These are phyloP conservation scores for Hirtodrosophila alboralis DNA, from an alignment of 2,888 invertebrate genomes.

Conservation along the genomic window DNA sequence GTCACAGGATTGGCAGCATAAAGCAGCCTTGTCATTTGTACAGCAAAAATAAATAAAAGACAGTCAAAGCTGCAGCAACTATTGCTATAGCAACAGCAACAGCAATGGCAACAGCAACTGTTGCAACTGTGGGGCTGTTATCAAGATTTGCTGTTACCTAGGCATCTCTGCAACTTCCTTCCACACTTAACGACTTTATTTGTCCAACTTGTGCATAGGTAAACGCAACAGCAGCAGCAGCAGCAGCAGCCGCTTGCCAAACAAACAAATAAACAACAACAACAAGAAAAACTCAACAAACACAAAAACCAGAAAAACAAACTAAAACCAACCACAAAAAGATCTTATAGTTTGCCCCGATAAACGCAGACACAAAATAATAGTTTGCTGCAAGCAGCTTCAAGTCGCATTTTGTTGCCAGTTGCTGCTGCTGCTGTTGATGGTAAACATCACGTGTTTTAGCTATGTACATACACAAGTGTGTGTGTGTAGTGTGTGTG, in stretches of 20 bases:
- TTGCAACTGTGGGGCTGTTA: conserved; percentile 58
- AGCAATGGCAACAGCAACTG: conserved; percentile 38
- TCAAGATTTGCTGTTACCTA: conserved; percentile 43
- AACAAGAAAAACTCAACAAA: conserved; percentile 43
- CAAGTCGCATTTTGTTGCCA: conserved; percentile 52
- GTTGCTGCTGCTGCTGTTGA: conserved; percentile 43
- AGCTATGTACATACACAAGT: neutral
- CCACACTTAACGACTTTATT: conserved; percentile 71
- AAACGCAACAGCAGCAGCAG: conserved; percentile 44
- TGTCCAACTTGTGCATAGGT: conserved; percentile 73
- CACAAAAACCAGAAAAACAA: conserved; percentile 48
- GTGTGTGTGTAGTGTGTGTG: conserved; percentile 16
- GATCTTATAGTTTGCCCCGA: conserved; percentile 67
- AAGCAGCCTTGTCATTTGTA: conserved; percentile 72
- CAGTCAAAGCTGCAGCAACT: conserved; percentile 9
- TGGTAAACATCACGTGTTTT: conserved; percentile 60
- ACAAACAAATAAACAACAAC: conserved; percentile 34
- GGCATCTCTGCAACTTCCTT: conserved; percentile 34
- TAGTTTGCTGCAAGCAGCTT: conserved; percentile 37
- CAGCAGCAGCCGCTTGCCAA: conserved; percentile 41
- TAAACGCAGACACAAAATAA: conserved; percentile 53
- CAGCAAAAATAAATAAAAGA: conserved; percentile 53
- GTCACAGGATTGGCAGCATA: conserved; percentile 77
- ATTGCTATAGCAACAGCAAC: conserved; percentile 1
- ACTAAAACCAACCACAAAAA: conserved; percentile 66